Percentiles rank a stretch among this genome's conserved stretches.
These are phyloP conservation scores for Cryptomyrus ogoouensis DNA, from an alignment of 2,113 vertebrate species.

Conservation along the genomic window DNA sequence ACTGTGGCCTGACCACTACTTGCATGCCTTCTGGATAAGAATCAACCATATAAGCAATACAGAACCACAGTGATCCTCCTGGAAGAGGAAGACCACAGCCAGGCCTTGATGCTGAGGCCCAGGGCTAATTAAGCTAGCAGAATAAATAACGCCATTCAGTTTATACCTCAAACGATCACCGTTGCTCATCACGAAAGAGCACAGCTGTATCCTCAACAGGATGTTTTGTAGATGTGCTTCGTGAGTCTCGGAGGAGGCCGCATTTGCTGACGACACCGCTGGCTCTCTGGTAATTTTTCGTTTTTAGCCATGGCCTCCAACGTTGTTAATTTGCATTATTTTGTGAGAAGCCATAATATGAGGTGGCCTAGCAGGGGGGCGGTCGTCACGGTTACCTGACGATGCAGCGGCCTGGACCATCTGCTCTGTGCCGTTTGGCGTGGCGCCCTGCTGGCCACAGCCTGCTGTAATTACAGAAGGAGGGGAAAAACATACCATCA, in stretches of 20 bases:
- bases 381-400: conserved; percentile 78
- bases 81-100: background rate
- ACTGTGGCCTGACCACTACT: background rate
- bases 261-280: conserved; percentile 48
- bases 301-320: background rate
- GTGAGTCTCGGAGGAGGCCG: background rate
- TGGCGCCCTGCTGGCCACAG: conserved; percentile 58
- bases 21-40: background rate
- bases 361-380: conserved; percentile 48
- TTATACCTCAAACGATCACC: background rate
- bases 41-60: background rate
- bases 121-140: conserved; percentile 1
- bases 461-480: conserved; percentile 64
- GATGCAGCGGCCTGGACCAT: conserved; percentile 74
- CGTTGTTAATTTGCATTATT: background rate
- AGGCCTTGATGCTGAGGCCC: background rate
- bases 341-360: conserved; percentile 41
- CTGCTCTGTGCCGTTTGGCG: conserved; percentile 67
- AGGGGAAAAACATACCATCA: conserved; percentile 44
- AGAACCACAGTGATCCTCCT: background rate
- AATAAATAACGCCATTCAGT: background rate
- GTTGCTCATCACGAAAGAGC: background rate
- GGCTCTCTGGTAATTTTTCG: conserved; percentile 29
- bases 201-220: background rate
- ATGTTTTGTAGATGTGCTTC: background rate